Evolutionary conservation across 2,888 invertebrate species (phyloP).

Genomic region (Ectropis crepuscularia): DNA sequence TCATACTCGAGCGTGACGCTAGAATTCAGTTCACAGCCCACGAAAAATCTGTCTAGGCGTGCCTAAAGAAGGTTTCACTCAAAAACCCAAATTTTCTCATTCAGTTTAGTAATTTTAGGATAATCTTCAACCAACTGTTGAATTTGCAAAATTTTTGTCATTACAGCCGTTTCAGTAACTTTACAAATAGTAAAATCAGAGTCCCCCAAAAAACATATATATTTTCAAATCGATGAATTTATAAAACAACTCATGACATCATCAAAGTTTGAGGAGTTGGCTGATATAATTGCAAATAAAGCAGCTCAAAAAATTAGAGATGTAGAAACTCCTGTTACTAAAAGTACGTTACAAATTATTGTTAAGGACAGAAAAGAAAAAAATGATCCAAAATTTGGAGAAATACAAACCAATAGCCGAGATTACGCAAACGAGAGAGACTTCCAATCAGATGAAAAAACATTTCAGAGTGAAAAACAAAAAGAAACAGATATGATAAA

Average conservation of each 20-base stretch:
- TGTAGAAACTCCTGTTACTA: conserved; percentile 27
- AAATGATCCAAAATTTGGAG: background rate
- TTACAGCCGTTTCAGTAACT: conserved; percentile 2
- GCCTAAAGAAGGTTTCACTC: no score
- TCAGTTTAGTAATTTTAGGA: no score
- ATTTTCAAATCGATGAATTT: conserved; percentile 49
- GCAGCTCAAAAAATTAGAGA: conserved; percentile 50
- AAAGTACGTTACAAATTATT: background rate
- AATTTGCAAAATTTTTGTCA: background rate
- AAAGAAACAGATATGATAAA: background rate
- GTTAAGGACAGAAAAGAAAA: background rate
- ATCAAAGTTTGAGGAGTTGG: conserved; percentile 51
- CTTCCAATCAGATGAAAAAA: conserved; percentile 4
- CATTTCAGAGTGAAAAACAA: background rate
- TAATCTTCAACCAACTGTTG: no score
- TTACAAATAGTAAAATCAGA: conserved; percentile 4
- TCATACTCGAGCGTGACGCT: no score
- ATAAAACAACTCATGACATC: conserved; percentile 51
- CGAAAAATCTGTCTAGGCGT: no score
- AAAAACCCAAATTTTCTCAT: no score
- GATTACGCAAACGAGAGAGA: background rate
- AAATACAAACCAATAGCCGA: conserved; percentile 1
- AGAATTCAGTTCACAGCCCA: no score
- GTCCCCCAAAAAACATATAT: conserved; percentile 3
- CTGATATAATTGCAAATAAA: conserved; percentile 54